Conservation (phyloP, 1,140 invertebrate species). For the Brachionus manjavacas region DNA sequence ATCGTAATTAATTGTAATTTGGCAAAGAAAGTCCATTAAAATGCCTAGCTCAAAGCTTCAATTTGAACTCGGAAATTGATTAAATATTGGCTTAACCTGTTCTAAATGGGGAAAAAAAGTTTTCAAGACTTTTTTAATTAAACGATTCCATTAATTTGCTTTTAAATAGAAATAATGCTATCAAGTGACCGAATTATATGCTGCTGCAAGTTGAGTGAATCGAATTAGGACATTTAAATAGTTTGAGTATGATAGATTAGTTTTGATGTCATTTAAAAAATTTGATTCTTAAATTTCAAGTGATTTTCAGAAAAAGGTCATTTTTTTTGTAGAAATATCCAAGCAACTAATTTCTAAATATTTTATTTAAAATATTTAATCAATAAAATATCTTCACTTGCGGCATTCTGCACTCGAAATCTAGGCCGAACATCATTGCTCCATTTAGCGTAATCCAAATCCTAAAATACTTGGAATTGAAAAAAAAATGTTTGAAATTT, state of each 20-base stretch:
- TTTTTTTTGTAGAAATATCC: background rate
- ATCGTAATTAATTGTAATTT: conserved; percentile 9
- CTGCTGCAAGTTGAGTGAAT: background rate
- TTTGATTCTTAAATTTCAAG: background rate
- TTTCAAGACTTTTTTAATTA: background rate
- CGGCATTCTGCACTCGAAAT: background rate
- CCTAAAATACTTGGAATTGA: background rate
- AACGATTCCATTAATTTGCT: conserved; percentile 33
- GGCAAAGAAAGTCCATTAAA: background rate
- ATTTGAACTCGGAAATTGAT: background rate
- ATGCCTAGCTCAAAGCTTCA: background rate
- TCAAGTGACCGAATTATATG: conserved; percentile 10
- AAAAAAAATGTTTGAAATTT: background rate
- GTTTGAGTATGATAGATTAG: conserved; percentile 30
- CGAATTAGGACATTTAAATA: conserved; percentile 4
- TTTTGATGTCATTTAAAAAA: background rate
- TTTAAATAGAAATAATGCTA: conserved; percentile 6
- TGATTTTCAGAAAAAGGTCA: conserved; percentile 4
- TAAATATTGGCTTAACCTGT: conserved; percentile 34
- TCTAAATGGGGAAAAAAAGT: background rate
- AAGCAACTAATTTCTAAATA: background rate
- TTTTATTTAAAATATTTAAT: background rate
- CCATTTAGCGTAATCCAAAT: background rate
- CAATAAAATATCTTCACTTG: background rate
- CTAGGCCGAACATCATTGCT: background rate